phyloP scores from a whole-genome alignment of 2,888 invertebrate species.

The Fissipunctia ypsillon region DNA sequence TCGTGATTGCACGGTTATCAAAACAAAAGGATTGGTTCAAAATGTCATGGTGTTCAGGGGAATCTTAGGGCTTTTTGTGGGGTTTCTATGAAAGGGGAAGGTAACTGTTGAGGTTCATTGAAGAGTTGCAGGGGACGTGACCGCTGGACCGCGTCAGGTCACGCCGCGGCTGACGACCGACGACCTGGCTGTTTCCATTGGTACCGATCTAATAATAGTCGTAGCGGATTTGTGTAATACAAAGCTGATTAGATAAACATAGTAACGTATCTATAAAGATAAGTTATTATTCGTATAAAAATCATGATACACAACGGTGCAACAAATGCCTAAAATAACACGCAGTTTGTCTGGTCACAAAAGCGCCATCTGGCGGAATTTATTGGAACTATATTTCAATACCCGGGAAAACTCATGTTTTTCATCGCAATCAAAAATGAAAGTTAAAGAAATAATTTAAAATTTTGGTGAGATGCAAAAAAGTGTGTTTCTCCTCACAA shows the following conservation, averaged over 20 bases:
- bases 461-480: too few relatives aligned
- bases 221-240: too few relatives aligned
- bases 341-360: neutral
- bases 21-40: conserved; percentile 67
- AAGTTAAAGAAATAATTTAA: neutral
- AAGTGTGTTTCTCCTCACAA: neutral
- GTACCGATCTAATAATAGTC: too few relatives aligned
- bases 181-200: conserved; percentile 74
- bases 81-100: conserved; percentile 66
- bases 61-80: conserved; percentile 65
- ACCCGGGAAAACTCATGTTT: neutral
- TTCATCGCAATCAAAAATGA: neutral
- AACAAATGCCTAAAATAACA: neutral
- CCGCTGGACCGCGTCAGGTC: conserved; percentile 80
- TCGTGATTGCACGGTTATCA: conserved; percentile 86
- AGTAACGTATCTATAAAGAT: too few relatives aligned
- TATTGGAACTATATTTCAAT: conserved; percentile 2
- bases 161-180: conserved; percentile 79
- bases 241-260: too few relatives aligned
- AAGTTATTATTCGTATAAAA: too few relatives aligned
- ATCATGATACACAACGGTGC: too few relatives aligned
- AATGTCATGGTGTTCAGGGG: conserved; percentile 65
- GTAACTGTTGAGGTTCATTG: conserved; percentile 79
- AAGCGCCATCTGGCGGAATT: conserved; percentile 37
- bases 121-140: conserved; percentile 77